Evolutionary conservation across 2,113 vertebrate genomes (phyloP).

Genomic region (Apus apus): DNA sequence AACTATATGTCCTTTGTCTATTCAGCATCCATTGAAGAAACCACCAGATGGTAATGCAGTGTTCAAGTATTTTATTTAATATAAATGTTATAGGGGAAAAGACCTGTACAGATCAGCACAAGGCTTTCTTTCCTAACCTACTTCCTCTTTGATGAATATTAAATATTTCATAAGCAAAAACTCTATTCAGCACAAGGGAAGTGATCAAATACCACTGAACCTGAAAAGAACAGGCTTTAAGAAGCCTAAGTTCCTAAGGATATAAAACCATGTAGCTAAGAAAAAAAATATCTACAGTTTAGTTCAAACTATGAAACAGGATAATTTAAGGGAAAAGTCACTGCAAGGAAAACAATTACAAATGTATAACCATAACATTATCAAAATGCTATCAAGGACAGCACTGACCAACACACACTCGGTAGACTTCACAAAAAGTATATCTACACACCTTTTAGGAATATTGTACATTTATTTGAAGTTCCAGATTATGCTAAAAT

Average conservation of each 20-base stretch:
- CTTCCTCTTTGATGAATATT: slow-evolving; percentile 28
- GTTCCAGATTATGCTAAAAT: neutral
- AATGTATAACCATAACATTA: neutral
- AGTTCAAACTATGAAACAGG: neutral
- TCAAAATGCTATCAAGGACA: neutral
- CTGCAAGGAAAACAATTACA: neutral
- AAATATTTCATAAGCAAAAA: slow-evolving; percentile 33
- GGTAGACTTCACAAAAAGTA: neutral
- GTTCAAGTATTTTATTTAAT: slow-evolving; percentile 50
- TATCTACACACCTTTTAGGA: neutral
- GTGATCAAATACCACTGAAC: slow-evolving; percentile 15
- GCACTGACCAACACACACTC: neutral
- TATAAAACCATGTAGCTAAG: neutral
- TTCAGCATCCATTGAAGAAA: slow-evolving; percentile 34
- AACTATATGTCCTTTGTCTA: slow-evolving; percentile 4
- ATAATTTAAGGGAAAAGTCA: neutral
- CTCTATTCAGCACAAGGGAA: neutral
- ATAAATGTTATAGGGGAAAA: neutral
- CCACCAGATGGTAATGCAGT: slow-evolving; percentile 76
- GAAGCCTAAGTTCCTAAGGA: neutral
- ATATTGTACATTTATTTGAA: neutral
- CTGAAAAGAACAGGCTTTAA: neutral
- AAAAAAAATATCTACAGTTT: neutral
- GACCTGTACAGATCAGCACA: neutral
- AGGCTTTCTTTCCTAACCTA: slow-evolving; percentile 17